These are phyloP conservation scores for Leucophenga montana DNA, from an alignment of 2,888 invertebrate species.

Conservation along the genomic window DNA sequence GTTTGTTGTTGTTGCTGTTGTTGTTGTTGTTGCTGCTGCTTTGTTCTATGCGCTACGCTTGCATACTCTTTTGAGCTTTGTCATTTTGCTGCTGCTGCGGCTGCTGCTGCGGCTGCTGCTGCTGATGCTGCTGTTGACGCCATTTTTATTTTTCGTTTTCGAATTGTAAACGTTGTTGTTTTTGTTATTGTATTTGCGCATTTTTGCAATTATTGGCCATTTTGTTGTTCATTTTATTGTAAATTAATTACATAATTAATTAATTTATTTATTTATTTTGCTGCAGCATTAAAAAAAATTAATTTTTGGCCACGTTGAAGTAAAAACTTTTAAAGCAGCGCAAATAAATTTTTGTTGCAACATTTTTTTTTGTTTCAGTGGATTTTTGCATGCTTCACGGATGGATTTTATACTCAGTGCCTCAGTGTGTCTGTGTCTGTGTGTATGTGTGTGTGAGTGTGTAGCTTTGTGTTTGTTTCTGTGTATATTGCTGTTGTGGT, in stretches of 20 bases:
- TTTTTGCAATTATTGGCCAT: too few species aligned
- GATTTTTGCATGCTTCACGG: conserved; percentile 9
- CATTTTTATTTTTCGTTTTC: too few species aligned
- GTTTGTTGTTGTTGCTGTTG: conserved; percentile 29
- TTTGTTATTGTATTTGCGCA: too few species aligned
- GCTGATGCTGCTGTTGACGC: conserved; percentile 6
- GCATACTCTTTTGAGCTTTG: conserved; percentile 9
- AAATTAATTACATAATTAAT: too few species aligned
- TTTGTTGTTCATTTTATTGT: too few species aligned
- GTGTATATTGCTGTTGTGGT: neutral
- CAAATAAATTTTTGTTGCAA: conserved; percentile 23
- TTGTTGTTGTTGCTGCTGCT: neutral
- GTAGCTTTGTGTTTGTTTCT: conserved; percentile 31
- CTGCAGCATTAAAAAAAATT: too few species aligned
- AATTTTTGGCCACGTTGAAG: too few species aligned
- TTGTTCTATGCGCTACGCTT: too few species aligned
- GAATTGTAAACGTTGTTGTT: too few species aligned
- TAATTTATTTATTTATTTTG: too few species aligned
- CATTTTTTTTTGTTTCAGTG: conserved; percentile 23
- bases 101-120: neutral
- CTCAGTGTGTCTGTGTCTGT: conserved; percentile 27
- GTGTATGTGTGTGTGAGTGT: neutral
- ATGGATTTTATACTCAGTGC: conserved; percentile 1
- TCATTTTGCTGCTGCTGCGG: conserved; percentile 30
- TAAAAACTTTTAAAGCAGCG: too few species aligned